Base-by-base conservation (phyloP, 2,113 vertebrate species). In the Lates calcarifer region DNA sequence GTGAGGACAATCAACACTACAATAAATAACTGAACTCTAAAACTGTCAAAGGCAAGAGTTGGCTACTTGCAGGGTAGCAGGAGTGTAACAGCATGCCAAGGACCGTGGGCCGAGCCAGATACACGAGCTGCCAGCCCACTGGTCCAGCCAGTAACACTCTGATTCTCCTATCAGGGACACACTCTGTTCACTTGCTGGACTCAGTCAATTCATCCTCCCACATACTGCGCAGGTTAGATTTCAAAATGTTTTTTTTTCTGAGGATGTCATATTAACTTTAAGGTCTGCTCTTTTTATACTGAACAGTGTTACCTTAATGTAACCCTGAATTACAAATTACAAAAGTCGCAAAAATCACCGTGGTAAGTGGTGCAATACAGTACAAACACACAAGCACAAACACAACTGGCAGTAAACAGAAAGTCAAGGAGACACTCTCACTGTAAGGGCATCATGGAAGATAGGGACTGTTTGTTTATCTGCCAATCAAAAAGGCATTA, bases 31-130 rank as follows among this genome's bases (percentile, higher is more conserved):
- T 7, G 43, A 80, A 70, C 20, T 64, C 37, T 85, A 70, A 79
- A 84, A 64, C 43, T 76, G 80, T 72, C 80, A 73, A 53, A 77
- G 80, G 62, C 60, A 2, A 70, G 68, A 57, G 53, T 20, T 79
- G 58, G 43, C 74, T 47, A 3, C 66, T 69, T 22, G 7, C 47
- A 29, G 35, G 24, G 18, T 11, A 29, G 39, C 22, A n/a, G 67
- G 47, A 66, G 68, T 18, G 58, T 28, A 72, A 51, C 43, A 49
- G 62, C 47, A 20, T 12, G 82, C 41, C 67, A 77, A 67, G 31
- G 35, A 51, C 47, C 33, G 65, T 18, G 51, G 61, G 62, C 57
- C 6, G 62, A 73, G 55, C 68, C 68, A 70, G 63, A 24, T 61
- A 39, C 41, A 17, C 43, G 72, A 57, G 6, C 35, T 56, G 24